Conservation (phyloP, 2,797 vertebrate genomes). For the Loris lydekkerianus region DNA sequence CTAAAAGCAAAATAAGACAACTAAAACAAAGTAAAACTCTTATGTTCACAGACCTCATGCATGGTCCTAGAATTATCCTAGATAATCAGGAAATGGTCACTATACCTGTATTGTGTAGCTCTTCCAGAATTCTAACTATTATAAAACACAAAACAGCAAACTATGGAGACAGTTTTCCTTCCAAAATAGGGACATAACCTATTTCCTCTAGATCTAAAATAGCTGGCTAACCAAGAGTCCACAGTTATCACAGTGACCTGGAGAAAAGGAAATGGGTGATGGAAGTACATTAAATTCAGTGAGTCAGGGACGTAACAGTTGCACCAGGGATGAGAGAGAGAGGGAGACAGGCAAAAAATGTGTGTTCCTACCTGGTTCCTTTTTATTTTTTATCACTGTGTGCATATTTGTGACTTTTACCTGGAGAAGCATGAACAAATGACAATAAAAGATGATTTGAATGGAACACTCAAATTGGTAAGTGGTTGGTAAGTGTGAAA, state of each 20-base stretch:
- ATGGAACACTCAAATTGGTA: constrained; percentile 3
- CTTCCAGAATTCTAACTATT: constrained; percentile 44
- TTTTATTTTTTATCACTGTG: constrained; percentile 43
- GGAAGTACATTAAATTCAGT: constrained; percentile 55
- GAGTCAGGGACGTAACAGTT: neutral
- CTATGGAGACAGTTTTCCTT: neutral
- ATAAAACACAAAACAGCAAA: constrained; percentile 14
- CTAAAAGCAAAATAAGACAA: constrained; percentile 25
- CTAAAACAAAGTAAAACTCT: constrained; percentile 46
- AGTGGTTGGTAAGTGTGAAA: constrained; percentile 55
- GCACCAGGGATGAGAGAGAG: neutral
- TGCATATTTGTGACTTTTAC: constrained; percentile 54
- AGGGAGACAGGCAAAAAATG: neutral
- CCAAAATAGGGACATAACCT: constrained; percentile 37
- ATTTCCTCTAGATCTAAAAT: constrained; percentile 52
- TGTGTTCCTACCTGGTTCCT: neutral
- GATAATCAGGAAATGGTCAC: constrained; percentile 40
- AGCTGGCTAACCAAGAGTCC: constrained; percentile 6
- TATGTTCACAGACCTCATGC: neutral
- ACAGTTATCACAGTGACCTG: neutral
- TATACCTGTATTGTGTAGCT: constrained; percentile 37
- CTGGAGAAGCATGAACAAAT: constrained; percentile 46
- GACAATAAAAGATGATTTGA: constrained; percentile 58
- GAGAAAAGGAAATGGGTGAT: constrained; percentile 52
- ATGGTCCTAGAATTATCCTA: neutral